A percentile compares a stretch with the other conserved stretches of the same genome.
phyloP scores from a whole-genome alignment of 1,140 invertebrate species.

The Anastrepha ludens region DNA sequence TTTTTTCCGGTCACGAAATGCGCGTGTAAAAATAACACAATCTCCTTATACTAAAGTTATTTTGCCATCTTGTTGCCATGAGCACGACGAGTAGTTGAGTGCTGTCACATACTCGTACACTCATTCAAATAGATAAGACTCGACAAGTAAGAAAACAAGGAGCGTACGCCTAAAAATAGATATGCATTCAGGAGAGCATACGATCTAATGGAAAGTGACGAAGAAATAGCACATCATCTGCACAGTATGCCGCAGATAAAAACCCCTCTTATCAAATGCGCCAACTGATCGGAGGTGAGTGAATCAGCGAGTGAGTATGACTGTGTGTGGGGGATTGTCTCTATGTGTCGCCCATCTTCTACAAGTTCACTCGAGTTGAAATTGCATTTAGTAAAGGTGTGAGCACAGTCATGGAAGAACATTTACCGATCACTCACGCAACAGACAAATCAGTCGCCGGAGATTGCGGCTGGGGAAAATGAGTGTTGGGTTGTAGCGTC shows the following conservation, averaged over 20 bases:
- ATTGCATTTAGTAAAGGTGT: constrained; percentile 20
- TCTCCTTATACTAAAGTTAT: neutral
- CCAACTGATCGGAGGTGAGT: constrained; percentile 43
- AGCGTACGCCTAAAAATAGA: constrained; percentile 4
- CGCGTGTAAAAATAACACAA: too few relatives aligned
- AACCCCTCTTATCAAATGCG: neutral
- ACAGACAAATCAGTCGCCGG: neutral
- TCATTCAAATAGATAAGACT: constrained; percentile 19
- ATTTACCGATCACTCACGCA: neutral
- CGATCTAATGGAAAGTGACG: constrained; percentile 3
- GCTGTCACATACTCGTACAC: constrained; percentile 20
- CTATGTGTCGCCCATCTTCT: neutral
- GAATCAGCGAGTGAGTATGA: neutral
- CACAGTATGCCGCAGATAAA: too few relatives aligned
- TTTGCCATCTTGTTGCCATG: constrained; percentile 21
- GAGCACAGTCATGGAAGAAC: neutral
- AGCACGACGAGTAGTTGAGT: neutral
- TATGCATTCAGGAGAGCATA: neutral
- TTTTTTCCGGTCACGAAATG: too few relatives aligned
- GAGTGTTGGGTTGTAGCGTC: neutral
- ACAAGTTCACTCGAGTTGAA: neutral
- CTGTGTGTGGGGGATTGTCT: constrained; percentile 1
- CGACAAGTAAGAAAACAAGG: neutral
- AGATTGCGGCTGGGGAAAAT: neutral
- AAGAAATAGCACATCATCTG: constrained; percentile 4